Base-by-base conservation (phyloP, 2,113 vertebrate species). In the Charadrius vociferus region DNA sequence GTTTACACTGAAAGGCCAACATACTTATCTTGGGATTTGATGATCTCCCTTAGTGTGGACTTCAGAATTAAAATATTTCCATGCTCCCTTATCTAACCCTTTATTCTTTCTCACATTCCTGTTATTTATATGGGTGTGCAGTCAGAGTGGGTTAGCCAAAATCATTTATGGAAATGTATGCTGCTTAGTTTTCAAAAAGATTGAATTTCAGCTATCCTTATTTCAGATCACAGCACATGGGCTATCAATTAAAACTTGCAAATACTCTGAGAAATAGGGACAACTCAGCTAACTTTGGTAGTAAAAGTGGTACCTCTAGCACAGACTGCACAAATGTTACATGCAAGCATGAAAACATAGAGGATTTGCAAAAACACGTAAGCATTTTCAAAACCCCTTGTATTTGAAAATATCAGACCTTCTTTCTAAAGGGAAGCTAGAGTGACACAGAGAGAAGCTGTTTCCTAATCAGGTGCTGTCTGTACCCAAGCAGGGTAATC, bases 141-240 rank as follows among this genome's bases (percentile, higher is more conserved):
- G 63, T 45, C 71, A 86, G 63, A 93, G 82, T 6, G 55, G 49
- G 45, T 36, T 84, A 96, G 75, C 39, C 90, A 72, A 86, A 96
- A 96, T 95, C 94, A 72, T 59, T 81, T 81, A 96, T 95, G 88
- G 94, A 96, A 97, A 95, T 94, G 83, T 75, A 93, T 83, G 94
- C 93, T 55, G 52, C 71, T 77, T 90, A 58, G 52, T 91, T 95
- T 97, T 95, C 94, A 91, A 80, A 93, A 93, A 85, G 92, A 93
- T 95, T 80, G 85, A 88, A 75, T 95, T 90, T 93, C 94, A 93
- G 70, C 88, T 95, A 70, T 94, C 75, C 52, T 86, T 86, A 81
- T 74, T 83, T 92, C 96, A 93, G 95, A 88, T 67, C 88, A 53
- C 71, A 91, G 81, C 41, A 34, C 56, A 30, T 1, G 8, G 78